Base-by-base conservation (phyloP, 2,797 vertebrate genomes). In the Anas bernieri region DNA sequence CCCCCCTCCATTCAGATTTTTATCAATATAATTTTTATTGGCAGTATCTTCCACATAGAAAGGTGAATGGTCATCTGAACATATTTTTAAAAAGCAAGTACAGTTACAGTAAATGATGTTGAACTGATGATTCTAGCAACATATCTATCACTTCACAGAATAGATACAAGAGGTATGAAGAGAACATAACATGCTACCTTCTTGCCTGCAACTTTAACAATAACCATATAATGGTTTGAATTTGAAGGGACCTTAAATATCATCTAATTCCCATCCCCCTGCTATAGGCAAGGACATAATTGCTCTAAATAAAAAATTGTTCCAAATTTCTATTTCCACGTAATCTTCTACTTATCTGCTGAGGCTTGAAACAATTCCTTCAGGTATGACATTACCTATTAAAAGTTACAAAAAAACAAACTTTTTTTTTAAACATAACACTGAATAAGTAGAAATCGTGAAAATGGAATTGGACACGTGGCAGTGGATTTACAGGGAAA, bases 81-180 rank as follows among this genome's bases (percentile, higher is more conserved):
- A 68, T 12, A 92, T 83, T 96, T 94, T 86, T 87, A 73, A 91
- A 58, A 4, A 90, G 75, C 50, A 88, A 75, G 54, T 83, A 41
- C 88, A 89, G 88, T 80, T 92, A 63, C 25, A 85, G 64, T 46
- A 86, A 90, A 85, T 58, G 81, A 84, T 85, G 50, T 82, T 70
- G 70, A 88, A 95, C 9, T 82, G 64, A 85, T 90, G 79, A 67
- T 90, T 83, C 69, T 70, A 87, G 63, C 86, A 75, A 94, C 64
- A 80, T 31, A 80, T 64, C 68, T 87, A 77, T 79, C 72, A 89
- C 56, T 72, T 62, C 91, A 45, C 56, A 88, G 79, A 92, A 46
- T 20, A 93, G 79, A 86, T 37, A 86, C 20, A 64, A 56, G 54
- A 90, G 30, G 17, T 72, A 67, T 33, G 80, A 88, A 84, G 56